Conservation (phyloP, 1,140 invertebrate species). For the Littorina saxatilis region DNA sequence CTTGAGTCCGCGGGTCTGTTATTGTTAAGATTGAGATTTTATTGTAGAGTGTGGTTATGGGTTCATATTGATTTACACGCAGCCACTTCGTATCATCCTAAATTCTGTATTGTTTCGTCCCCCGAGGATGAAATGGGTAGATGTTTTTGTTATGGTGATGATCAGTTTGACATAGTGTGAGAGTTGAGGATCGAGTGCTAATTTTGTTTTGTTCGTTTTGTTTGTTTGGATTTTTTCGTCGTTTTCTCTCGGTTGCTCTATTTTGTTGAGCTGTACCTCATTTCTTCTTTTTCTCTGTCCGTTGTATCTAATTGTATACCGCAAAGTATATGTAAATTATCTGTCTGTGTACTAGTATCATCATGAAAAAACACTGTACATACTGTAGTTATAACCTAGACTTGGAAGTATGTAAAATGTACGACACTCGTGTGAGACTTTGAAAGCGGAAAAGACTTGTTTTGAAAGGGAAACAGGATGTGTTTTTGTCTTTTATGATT, state of each 20-base stretch:
- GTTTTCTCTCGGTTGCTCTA: not conserved
- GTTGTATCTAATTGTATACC: not conserved
- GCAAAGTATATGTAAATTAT: not conserved
- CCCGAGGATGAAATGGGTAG: too few relatives aligned
- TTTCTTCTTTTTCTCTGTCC: not conserved
- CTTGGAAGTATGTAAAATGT: not conserved
- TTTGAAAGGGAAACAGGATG: not conserved
- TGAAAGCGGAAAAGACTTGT: constrained; percentile 2
- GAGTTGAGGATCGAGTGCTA: not conserved
- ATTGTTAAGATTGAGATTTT: too few relatives aligned
- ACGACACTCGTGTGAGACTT: not conserved
- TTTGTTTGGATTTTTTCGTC: not conserved
- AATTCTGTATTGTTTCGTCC: too few relatives aligned
- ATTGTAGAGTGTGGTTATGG: too few relatives aligned
- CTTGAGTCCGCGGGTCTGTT: too few relatives aligned
- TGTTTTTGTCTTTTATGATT: too few relatives aligned
- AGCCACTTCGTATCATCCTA: too few relatives aligned
- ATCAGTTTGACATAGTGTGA: too few relatives aligned
- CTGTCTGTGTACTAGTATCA: not conserved
- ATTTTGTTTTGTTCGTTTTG: not conserved
- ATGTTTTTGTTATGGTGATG: too few relatives aligned
- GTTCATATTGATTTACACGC: too few relatives aligned
- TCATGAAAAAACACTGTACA: not conserved
- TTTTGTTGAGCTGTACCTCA: constrained; percentile 12
- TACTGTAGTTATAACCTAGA: not conserved